Base-by-base conservation (phyloP, 2,888 invertebrate species). In the Andrena bucephala region DNA sequence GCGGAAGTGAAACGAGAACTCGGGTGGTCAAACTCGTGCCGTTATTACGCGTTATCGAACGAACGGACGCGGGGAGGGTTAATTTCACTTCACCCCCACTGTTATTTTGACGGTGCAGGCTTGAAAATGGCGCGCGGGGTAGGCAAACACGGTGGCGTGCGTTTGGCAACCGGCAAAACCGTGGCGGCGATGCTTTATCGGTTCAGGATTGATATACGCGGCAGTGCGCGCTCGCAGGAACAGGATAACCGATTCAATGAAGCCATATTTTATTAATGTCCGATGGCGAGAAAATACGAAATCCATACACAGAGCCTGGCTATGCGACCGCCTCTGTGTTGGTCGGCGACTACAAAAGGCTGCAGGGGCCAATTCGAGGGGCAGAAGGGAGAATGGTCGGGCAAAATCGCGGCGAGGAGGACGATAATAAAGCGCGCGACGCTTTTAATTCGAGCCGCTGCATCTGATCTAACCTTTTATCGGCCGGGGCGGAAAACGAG, bases 181-280 rank as follows among this genome's bases (percentile, higher is more conserved):
- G 52, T 57, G 57, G 42, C 57, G 8, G 57, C 57, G 24, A 57
- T 57, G 57, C 57, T 57, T 57, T 57, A 57, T 57, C 57, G 57
- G 57, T 10, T 57, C 42, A 10, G 57, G 57, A 57, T 57, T 57
- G 57, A 57, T 57, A 57, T 57, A 57, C 24, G 62, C 59, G 16
- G 20, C 74, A 71, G 71, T 54, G 73, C 73, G 60, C 76, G 66
- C 76, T 76, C 70, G 63, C 71, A 60, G 79, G 62, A 77, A 72
- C 76, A 29, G 70, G 71, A 77, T 77, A 82, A 79, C 73, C 80
- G 62, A 83, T 89, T 85, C 80, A 75, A 81, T 76, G 87, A 80
- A 83, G 76, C 77, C 67, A 77, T 83, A 85, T 84, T 89, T 89
- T 87, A 84, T 88, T 88, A 87, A 87, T 87, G 82, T 13, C 48